Percentiles rank a stretch among this genome's conserved stretches.
phyloP scores from a whole-genome alignment of 2,113 vertebrate species.

The Circaetus cinerascens region DNA sequence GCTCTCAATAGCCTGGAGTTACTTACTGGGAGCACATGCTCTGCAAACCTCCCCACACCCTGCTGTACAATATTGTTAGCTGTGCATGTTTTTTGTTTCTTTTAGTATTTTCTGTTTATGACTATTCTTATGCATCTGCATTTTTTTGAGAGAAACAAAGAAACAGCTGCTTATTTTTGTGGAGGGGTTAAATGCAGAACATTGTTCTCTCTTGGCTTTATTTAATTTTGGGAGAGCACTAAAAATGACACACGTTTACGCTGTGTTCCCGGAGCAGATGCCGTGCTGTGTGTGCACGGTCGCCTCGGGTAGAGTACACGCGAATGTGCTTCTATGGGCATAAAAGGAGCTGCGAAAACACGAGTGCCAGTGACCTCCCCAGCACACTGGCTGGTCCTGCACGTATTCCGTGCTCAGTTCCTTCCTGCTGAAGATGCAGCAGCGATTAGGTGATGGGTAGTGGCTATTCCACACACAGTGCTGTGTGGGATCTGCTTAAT shows the following conservation, averaged over 20 bases:
- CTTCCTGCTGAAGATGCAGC: not conserved
- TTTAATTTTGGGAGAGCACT: not conserved
- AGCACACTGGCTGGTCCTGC: not conserved
- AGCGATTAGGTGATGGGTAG: not conserved
- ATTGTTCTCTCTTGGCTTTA: not conserved
- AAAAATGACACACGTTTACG: accelerated
- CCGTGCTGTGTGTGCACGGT: accelerated
- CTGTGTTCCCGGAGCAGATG: accelerated
- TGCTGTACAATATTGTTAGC: accelerated
- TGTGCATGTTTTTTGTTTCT: not conserved
- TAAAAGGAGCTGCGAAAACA: not conserved
- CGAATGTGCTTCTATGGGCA: not conserved
- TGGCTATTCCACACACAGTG: accelerated
- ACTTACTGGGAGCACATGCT: accelerated
- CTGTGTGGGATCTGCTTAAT: not conserved
- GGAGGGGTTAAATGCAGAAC: not conserved
- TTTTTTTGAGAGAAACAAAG: not conserved
- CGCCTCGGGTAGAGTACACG: not conserved
- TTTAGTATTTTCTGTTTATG: not conserved
- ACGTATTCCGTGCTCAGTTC: accelerated
- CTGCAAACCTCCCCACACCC: not conserved
- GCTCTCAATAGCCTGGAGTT: not conserved
- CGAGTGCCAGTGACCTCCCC: not conserved
- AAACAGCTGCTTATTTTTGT: not conserved
- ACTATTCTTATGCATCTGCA: not conserved